Conservation (phyloP, 2,113 vertebrate genomes). For the Otolemur garnettii region DNA sequence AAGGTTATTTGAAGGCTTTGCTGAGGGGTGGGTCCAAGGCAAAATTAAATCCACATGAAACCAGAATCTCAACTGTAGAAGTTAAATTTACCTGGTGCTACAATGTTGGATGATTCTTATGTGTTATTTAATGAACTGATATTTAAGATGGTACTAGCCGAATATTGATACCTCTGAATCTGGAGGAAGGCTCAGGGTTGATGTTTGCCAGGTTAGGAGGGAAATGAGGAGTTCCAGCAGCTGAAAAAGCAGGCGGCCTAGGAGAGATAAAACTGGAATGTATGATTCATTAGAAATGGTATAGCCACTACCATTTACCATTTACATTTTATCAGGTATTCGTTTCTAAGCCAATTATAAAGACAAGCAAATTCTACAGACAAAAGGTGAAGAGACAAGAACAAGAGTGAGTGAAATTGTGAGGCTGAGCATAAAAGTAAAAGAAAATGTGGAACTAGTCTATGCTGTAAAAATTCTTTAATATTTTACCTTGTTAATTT, state of each 20-base stretch:
- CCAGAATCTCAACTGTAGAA: background rate
- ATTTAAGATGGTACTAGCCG: background rate
- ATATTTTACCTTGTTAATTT: background rate
- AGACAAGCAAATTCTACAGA: background rate
- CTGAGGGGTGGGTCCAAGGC: background rate
- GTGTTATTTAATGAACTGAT: background rate
- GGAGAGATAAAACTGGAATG: background rate
- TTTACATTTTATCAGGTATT: background rate
- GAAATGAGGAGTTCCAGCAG: background rate
- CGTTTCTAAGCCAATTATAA: background rate
- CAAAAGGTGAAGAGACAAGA: background rate
- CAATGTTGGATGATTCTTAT: background rate
- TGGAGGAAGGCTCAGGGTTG: background rate
- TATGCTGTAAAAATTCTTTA: background rate
- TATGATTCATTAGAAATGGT: background rate
- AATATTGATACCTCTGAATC: background rate
- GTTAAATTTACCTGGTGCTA: background rate
- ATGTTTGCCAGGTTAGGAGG: background rate
- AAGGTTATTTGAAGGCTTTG: background rate
- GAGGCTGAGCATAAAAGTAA: background rate
- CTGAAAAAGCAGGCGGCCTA: background rate
- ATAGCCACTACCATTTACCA: background rate
- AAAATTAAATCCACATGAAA: background rate
- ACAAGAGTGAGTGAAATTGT: background rate
- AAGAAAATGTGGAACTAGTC: background rate